Evolutionary conservation across 2,113 vertebrate species (phyloP), one percentile per base, ranked within the genome.

Genomic region (Prolemur simus): DNA sequence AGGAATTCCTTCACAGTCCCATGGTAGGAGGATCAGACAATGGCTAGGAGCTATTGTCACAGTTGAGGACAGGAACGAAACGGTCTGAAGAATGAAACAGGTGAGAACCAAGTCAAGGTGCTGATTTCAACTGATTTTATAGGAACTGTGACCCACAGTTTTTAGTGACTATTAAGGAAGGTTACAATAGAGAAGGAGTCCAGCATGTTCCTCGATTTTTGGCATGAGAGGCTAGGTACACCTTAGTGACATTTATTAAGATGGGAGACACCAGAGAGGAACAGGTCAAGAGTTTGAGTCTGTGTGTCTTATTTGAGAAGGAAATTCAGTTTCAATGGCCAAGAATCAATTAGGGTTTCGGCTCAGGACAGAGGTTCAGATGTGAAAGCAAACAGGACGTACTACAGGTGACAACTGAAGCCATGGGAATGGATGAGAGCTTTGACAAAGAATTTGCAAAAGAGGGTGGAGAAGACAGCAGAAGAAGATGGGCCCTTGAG

Each of bases 391-490:
- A 78, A 69, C 3, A 91, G 7, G 10, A 45, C 4, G 0, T 39
- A 86, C 25, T 18, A 15, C 42, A 45, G 27, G 17, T 74, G 56
- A 80, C 37, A 68, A 84, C 3, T 2, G 42, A 83, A 73, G n/a
- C 71, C 47, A 20, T 34, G 21, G 14, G 23, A 82, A n/a, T 23
- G 13, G 34, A 11, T 82, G 17, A 45, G 11, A 7, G 66, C 47
- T 77, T 73, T n/a, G 45, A 71, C 68, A 81, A 89, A 18, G 15
- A 47, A 76, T 89, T 74, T 87, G 11, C 32, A 47, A 94, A 80
- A 39, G 45, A 77, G 2, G 6, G 27, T 15, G 6, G 47, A 74
- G 60, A 86, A 88, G 12, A 91, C 18, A 84, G 82, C 14, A 68
- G 47, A 86, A 60, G 12, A 58, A 29, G 8, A 1, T 39, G 45